Percentiles rank a stretch among this genome's conserved stretches.
phyloP scores from a whole-genome alignment of 2,113 vertebrate species.

The Azemiops feae region DNA sequence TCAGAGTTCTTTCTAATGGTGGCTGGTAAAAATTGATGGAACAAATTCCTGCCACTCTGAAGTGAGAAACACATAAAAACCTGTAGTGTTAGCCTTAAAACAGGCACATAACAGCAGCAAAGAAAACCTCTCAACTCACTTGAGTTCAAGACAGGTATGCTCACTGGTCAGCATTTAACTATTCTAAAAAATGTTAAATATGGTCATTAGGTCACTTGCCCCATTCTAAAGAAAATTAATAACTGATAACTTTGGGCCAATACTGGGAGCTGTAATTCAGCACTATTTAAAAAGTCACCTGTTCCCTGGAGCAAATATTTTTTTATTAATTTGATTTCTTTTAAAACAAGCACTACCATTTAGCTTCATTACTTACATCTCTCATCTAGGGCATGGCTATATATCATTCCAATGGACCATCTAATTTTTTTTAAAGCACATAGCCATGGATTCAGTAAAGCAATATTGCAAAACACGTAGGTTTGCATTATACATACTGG shows the following conservation, averaged over 20 bases:
- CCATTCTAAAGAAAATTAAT: background rate
- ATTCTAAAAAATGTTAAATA: background rate
- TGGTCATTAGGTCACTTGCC: background rate
- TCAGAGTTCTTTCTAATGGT: background rate
- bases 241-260: background rate
- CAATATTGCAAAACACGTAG: background rate
- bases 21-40: background rate
- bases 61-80: background rate
- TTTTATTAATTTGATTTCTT: constrained; percentile 34
- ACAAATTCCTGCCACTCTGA: background rate
- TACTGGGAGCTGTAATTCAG: background rate
- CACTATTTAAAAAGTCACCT: background rate
- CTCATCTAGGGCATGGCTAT: background rate
- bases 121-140: background rate
- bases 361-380: background rate
- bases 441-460: background rate
- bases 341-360: constrained; percentile 23
- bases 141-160: background rate
- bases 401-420: background rate
- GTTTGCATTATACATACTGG: background rate
- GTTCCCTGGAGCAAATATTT: background rate
- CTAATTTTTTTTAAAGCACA: background rate
- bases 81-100: background rate
- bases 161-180: background rate
- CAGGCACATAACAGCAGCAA: background rate